Conservation (phyloP, 2,113 vertebrate genomes). For the Bos javanicus region DNA sequence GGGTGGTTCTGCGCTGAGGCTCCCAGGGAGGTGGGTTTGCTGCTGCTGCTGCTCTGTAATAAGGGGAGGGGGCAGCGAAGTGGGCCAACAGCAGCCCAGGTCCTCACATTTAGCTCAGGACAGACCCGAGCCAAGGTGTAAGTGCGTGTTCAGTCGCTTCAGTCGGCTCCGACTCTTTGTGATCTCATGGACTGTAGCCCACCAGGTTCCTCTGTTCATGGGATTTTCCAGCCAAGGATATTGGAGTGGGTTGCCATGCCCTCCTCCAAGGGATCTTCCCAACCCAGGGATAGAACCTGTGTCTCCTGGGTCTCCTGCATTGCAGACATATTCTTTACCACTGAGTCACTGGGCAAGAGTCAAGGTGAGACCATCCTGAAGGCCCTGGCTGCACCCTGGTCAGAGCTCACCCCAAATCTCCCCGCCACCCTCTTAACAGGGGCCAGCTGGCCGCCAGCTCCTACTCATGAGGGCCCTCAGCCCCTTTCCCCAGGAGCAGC, state of each 20-base stretch:
- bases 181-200: neutral
- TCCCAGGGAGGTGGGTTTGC: rapidly evolving
- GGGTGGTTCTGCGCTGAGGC: rapidly evolving
- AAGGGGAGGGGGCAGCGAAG: neutral
- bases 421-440: neutral
- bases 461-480: rapidly evolving
- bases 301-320: neutral
- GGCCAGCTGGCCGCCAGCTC: neutral
- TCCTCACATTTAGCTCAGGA: neutral
- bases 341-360: neutral
- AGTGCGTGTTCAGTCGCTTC: neutral
- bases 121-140: neutral
- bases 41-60: neutral
- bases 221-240: neutral
- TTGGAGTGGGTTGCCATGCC: neutral
- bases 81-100: neutral
- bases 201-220: neutral
- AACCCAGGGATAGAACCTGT: neutral
- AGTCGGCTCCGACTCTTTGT: neutral
- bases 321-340: neutral
- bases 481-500: neutral
- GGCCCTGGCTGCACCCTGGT: neutral
- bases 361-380: neutral
- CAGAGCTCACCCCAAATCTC: neutral
- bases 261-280: neutral